These are phyloP conservation scores for Asobara japonica DNA, from an alignment of 1,140 invertebrate genomes.

Conservation along the genomic window DNA sequence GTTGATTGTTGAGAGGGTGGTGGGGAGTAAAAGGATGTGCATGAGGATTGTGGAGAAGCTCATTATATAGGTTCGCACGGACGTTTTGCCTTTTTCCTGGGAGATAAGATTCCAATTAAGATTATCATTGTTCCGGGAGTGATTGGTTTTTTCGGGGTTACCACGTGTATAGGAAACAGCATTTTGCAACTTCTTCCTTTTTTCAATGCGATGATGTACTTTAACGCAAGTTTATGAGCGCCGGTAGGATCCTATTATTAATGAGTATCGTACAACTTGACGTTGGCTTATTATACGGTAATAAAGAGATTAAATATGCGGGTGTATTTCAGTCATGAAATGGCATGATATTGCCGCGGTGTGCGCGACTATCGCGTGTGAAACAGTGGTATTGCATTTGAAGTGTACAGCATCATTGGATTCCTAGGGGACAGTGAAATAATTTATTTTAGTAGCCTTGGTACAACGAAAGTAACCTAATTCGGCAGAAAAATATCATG, in stretches of 20 bases:
- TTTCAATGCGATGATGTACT: neutral
- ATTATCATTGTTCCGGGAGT: slow-evolving; percentile 21
- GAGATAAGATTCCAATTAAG: slow-evolving; percentile 32
- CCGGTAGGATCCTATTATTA: neutral
- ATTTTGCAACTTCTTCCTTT: neutral
- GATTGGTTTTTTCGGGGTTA: neutral
- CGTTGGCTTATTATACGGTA: slow-evolving; percentile 10
- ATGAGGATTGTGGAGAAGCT: neutral
- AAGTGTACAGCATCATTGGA: too few species aligned
- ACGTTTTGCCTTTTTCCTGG: neutral
- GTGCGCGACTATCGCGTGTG: neutral
- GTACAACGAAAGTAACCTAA: too few species aligned
- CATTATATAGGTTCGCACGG: slow-evolving; percentile 13
- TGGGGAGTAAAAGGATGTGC: neutral
- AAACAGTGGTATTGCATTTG: neutral
- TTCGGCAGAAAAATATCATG: too few species aligned
- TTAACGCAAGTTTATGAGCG: neutral
- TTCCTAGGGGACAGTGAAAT: too few species aligned
- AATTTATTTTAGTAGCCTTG: too few species aligned
- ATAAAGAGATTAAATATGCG: slow-evolving; percentile 9
- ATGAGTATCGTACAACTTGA: slow-evolving; percentile 5
- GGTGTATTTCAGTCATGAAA: slow-evolving; percentile 5
- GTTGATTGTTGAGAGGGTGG: neutral
- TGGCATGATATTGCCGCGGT: neutral
- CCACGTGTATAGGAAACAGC: neutral